Conservation (phyloP, 2,113 vertebrate genomes). For the Oreotragus oreotragus region DNA sequence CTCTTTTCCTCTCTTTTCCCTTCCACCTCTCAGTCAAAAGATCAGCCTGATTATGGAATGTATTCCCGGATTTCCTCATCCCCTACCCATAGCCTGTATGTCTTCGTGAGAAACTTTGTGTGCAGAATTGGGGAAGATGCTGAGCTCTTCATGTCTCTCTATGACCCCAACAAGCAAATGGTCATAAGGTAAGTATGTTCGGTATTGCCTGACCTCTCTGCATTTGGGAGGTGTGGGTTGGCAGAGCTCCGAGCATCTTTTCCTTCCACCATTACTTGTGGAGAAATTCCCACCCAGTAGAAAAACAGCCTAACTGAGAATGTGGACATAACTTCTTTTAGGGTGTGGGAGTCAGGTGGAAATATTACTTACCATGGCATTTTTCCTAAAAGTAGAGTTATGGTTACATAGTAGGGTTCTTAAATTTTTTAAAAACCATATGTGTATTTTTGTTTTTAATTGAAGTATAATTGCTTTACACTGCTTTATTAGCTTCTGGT, state of each 20-base stretch:
- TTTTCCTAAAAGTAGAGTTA: background rate
- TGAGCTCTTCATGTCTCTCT: conserved; percentile 98
- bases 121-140: conserved; percentile 97
- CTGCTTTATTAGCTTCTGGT: background rate
- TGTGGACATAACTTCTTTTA: background rate
- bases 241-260: background rate
- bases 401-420: background rate
- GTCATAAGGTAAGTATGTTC: conserved; percentile 89
- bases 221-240: background rate
- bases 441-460: background rate
- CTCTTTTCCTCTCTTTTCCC: background rate
- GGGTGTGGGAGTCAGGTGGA: background rate
- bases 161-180: conserved; percentile 89
- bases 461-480: background rate
- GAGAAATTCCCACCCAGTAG: background rate
- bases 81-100: conserved; percentile 96
- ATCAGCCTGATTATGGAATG: conserved; percentile 89
- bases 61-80: conserved; percentile 92
- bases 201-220: background rate
- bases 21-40: conserved; percentile 83
- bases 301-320: background rate
- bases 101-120: conserved; percentile 97
- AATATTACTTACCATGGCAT: background rate
- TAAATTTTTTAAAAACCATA: background rate
- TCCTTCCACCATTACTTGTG: background rate